Conservation (phyloP, 2,888 invertebrate genomes). For the Smittia aterrima region DNA sequence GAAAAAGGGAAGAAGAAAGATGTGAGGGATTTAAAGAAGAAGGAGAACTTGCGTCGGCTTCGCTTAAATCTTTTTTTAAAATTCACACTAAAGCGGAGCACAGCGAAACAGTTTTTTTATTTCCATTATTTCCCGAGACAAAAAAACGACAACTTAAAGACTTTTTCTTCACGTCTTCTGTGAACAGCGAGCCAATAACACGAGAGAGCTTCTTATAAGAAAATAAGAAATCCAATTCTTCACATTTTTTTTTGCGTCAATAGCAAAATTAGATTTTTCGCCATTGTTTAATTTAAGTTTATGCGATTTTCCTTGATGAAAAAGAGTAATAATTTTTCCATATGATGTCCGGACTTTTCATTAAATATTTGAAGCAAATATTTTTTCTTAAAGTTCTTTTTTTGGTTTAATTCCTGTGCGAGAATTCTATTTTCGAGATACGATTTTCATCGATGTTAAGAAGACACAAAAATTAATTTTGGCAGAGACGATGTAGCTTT, state of each 20-base stretch:
- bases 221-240: background rate
- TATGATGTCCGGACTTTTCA: constrained; percentile 20
- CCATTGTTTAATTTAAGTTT: constrained; percentile 17
- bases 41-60: no score
- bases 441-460: no score
- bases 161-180: background rate
- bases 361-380: constrained; percentile 14
- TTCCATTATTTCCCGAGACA: no score
- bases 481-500: no score
- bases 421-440: background rate
- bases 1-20: no score
- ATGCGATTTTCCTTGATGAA: constrained; percentile 26
- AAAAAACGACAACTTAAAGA: background rate
- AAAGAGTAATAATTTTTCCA: constrained; percentile 39
- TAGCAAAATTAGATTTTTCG: constrained; percentile 1
- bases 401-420: constrained; percentile 1
- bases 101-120: no score
- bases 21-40: no score
- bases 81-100: no score
- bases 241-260: background rate
- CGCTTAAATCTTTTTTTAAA: no score
- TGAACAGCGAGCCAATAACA: background rate
- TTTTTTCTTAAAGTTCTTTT: background rate
- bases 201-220: background rate
- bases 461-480: no score